Conservation (phyloP, 2,888 invertebrate genomes). For the Harmothoe impar region DNA sequence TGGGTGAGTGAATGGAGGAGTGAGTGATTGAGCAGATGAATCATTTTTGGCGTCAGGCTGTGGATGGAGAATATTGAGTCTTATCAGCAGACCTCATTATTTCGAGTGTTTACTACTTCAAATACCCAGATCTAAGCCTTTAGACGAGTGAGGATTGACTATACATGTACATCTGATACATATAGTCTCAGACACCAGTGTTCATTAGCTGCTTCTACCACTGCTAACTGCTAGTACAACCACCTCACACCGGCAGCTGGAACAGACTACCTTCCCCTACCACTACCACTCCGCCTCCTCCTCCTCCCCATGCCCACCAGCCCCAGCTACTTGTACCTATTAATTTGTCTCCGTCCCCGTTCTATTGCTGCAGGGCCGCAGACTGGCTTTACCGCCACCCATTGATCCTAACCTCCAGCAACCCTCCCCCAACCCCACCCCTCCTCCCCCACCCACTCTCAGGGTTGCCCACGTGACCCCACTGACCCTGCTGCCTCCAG, state of each 20-base stretch:
- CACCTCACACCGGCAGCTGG: background rate
- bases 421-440: background rate
- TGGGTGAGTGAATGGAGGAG: too few species aligned
- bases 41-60: too few species aligned
- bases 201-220: too few species aligned
- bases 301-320: background rate
- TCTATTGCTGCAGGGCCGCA: background rate
- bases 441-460: background rate
- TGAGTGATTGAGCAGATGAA: too few species aligned
- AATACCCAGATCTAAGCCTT: too few species aligned
- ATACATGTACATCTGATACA: too few species aligned
- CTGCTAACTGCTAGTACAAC: background rate
- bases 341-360: conserved; percentile 8
- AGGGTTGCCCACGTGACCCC: background rate
- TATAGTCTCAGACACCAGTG: too few species aligned
- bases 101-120: too few species aligned
- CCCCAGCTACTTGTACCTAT: background rate
- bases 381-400: conserved; percentile 20
- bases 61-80: too few species aligned
- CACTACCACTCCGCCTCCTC: conserved; percentile 21
- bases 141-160: too few species aligned
- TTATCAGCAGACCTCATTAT: too few species aligned
- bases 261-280: background rate
- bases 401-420: conserved; percentile 36
- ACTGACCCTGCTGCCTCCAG: background rate